Evolutionary conservation across 1,140 invertebrate species (phyloP).

Genomic region (Drosophila serrata): DNA sequence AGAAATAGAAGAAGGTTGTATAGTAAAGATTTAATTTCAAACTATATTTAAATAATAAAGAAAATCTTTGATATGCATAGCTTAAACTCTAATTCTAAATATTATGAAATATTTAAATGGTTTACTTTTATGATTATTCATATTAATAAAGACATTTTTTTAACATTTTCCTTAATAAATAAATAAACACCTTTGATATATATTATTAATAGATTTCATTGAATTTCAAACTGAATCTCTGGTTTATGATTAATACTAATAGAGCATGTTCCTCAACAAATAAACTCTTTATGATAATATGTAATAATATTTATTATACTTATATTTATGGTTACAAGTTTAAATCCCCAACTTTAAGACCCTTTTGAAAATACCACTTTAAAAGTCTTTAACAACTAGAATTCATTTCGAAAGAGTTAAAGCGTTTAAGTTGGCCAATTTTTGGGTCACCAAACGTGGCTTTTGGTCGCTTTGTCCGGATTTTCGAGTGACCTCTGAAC

Average conservation of each 20-base stretch:
- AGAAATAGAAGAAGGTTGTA: too few species aligned
- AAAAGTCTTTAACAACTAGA: not conserved
- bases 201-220: too few species aligned
- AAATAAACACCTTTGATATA: too few species aligned
- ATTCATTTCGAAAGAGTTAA: not conserved
- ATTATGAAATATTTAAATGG: not conserved
- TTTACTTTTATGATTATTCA: not conserved
- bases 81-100: not conserved
- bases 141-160: not conserved
- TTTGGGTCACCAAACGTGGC: slow-evolving; percentile 9
- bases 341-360: too few species aligned
- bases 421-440: not conserved
- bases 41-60: not conserved
- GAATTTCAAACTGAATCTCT: too few species aligned
- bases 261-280: too few species aligned
- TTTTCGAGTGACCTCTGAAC: slow-evolving; percentile 11
- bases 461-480: slow-evolving; percentile 9
- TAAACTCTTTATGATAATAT: too few species aligned
- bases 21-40: not conserved
- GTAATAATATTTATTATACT: too few species aligned
- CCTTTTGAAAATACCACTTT: too few species aligned
- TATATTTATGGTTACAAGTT: too few species aligned
- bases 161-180: not conserved
- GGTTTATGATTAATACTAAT: too few species aligned
- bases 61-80: not conserved